Base-by-base conservation (phyloP, 2,797 vertebrate species). In the Sylvilagus floridanus region DNA sequence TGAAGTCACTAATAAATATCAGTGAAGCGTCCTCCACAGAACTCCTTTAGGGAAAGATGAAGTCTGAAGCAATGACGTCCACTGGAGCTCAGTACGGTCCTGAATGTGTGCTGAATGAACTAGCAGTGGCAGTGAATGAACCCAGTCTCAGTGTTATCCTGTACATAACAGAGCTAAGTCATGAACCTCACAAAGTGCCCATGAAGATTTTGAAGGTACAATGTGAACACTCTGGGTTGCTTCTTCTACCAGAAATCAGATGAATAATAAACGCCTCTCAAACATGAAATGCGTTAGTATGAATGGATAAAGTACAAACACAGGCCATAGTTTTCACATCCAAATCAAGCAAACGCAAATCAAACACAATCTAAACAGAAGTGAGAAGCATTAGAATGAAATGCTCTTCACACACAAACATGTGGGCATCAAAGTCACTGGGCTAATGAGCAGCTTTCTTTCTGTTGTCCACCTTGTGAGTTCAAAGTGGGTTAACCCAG, bases 271-370 rank as follows among this genome's bases (percentile, higher is more conserved):
- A 91, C 52, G n/a, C 28, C 26, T 85, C 30, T 62, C 47, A 17
- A 92, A 63, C 13, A 68, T 35, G n/a, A 21, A 66, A 79, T 21
- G 5, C 9, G 91, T 91, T 84, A 84, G 78, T 47, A 75, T 35
- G 37, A 88, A 88, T 32, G 68, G 42, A 88, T 26, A 71, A 86
- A 71, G 22, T 73, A 16, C 16, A 93, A 90, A 73, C 42, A 83
- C 3, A n/a, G 28, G 54, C 21, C 71, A 68, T 65, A 68, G 86
- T 90, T 81, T 86, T 89, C 68, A 84, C 57, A 78, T 85, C 28
- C 66, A 90, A 89, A 92, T 93, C 66, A 95, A 83, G 54, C 73
- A 93, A 83, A 75, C 71, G 52, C 37, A 84, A 88, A 95, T 35
- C 35, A 91, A 91, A 88, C 26, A 71, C n/a, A 89, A 47, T 62